A percentile compares a stretch with the other conserved stretches of the same genome.
Evolutionary conservation across 1,140 invertebrate species (phyloP).

Genomic region (Bombus waltoni): DNA sequence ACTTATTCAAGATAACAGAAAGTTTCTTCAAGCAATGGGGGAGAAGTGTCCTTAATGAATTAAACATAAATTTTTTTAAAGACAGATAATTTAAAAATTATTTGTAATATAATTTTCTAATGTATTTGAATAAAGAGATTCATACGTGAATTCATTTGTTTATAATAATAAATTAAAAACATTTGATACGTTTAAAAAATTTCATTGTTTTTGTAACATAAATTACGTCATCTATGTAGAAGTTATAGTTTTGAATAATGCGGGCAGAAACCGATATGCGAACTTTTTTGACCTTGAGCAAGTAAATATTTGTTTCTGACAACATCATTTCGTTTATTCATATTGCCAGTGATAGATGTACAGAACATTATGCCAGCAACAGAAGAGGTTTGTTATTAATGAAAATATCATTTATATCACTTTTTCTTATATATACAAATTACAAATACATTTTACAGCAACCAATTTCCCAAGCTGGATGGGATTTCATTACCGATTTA

Average conservation of each 20-base stretch:
- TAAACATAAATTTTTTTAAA: background rate
- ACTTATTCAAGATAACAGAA: constrained; percentile 87
- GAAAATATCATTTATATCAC: background rate
- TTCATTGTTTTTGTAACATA: constrained; percentile 9
- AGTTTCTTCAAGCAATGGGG: constrained; percentile 82
- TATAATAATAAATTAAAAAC: background rate
- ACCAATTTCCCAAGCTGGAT: constrained; percentile 54
- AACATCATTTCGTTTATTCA: constrained; percentile 9
- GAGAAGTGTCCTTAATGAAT: constrained; percentile 70
- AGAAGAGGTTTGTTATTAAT: constrained; percentile 42
- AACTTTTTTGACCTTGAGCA: constrained; percentile 12
- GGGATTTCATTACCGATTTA: constrained; percentile 70
- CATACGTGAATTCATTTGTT: constrained; percentile 35
- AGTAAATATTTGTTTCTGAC: constrained; percentile 32
- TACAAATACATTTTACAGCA: constrained; percentile 30
- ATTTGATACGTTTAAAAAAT: background rate
- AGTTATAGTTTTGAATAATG: constrained; percentile 25
- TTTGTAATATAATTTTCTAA: constrained; percentile 51
- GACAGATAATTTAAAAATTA: background rate
- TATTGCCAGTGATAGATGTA: background rate
- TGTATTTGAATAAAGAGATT: constrained; percentile 51
- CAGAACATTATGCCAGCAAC: background rate
- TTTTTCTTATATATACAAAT: background rate
- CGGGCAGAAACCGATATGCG: background rate
- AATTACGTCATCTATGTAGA: background rate